These are phyloP conservation scores for Garra rufa DNA, from an alignment of 2,113 vertebrate species.

Conservation along the genomic window DNA sequence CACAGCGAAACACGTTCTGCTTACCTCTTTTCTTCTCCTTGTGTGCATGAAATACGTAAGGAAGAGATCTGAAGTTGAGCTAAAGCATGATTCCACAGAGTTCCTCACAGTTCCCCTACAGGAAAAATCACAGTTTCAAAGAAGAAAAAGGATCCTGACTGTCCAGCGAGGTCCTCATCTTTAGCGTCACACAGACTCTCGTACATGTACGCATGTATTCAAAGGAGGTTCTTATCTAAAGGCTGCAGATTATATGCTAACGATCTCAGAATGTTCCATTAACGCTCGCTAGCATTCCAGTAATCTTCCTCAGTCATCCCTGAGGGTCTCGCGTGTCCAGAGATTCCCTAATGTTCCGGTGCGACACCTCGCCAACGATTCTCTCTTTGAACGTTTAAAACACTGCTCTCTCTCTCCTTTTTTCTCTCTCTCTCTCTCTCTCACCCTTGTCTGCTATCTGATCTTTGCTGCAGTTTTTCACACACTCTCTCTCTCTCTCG, in stretches of 20 bases:
- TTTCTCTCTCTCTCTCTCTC: conserved; percentile 25
- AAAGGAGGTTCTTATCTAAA: conserved; percentile 20
- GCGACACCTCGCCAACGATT: conserved; percentile 32
- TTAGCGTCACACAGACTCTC: conserved; percentile 7
- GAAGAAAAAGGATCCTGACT: conserved; percentile 38
- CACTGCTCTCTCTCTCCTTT: conserved; percentile 42
- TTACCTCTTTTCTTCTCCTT: conserved; percentile 48
- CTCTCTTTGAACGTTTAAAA: conserved; percentile 28
- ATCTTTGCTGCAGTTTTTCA: conserved; percentile 39
- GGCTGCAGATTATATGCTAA: conserved; percentile 30
- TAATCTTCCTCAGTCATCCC: conserved; percentile 40
- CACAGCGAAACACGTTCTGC: conserved; percentile 24
- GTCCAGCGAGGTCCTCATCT: conserved; percentile 54
- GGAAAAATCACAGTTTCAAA: conserved; percentile 35
- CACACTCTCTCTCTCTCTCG: conserved; percentile 23
- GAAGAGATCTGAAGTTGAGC: background rate
- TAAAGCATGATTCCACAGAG: conserved; percentile 39
- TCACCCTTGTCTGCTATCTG: conserved; percentile 38
- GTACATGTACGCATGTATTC: conserved; percentile 14
- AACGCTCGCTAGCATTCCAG: conserved; percentile 35
- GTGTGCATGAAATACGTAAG: background rate
- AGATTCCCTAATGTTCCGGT: conserved; percentile 39
- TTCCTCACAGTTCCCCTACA: conserved; percentile 41
- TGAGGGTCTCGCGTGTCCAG: conserved; percentile 16
- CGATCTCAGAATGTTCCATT: conserved; percentile 33